phyloP scores from a whole-genome alignment of 2,113 vertebrate genomes.

The Brachirus orientalis region DNA sequence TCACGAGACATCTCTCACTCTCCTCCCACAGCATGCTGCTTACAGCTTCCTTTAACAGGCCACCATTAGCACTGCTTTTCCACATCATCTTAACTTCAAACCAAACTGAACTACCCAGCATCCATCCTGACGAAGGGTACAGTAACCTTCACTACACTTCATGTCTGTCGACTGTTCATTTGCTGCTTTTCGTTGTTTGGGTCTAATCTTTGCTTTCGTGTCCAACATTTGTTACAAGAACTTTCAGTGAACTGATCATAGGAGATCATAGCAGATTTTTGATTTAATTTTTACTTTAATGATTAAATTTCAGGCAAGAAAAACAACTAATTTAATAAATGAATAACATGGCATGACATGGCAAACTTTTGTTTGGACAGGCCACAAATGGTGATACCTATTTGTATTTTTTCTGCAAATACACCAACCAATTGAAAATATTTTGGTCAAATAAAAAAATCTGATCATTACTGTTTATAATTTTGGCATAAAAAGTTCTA shows the following conservation, averaged over 20 bases:
- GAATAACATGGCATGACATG: too few relatives aligned
- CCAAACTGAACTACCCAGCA: conserved; percentile 66
- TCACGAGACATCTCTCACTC: conserved; percentile 77
- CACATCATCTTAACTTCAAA: conserved; percentile 63
- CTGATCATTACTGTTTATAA: too few relatives aligned
- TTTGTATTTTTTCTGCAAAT: too few relatives aligned
- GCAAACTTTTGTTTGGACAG: too few relatives aligned
- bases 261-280: too few relatives aligned
- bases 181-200: conserved; percentile 6
- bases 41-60: conserved; percentile 80
- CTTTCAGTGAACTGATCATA: not conserved
- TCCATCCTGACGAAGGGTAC: conserved; percentile 76
- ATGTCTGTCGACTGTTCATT: conserved; percentile 25
- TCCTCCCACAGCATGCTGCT: conserved; percentile 80
- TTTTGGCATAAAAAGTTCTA: not conserved
- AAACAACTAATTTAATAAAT: too few relatives aligned
- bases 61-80: conserved; percentile 76
- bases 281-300: too few relatives aligned
- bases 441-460: too few relatives aligned
- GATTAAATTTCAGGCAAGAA: too few relatives aligned
- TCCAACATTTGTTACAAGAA: not conserved
- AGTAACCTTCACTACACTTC: conserved; percentile 73
- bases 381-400: too few relatives aligned
- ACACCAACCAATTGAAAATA: too few relatives aligned
- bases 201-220: conserved; percentile 9